Percentiles rank a stretch among this genome's conserved stretches.
phyloP scores from a whole-genome alignment of 2,113 vertebrate genomes.

The Rhipidura dahli region DNA sequence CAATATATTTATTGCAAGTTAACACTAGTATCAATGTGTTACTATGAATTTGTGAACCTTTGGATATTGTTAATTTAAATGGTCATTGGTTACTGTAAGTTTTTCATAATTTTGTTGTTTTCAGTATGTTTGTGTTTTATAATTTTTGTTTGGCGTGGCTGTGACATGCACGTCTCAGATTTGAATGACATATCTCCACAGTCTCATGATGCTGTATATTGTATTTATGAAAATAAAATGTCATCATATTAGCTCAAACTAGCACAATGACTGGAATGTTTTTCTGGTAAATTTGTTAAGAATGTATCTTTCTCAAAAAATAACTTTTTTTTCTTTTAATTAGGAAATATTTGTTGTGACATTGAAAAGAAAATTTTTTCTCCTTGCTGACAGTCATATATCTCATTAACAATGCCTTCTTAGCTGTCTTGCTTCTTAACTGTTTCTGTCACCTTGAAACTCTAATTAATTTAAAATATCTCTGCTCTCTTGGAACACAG shows the following conservation, averaged over 20 bases:
- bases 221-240: conserved; percentile 16
- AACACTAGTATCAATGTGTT: not conserved
- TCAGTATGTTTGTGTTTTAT: not conserved
- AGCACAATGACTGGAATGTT: not conserved
- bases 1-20: not conserved
- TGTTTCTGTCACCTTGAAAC: not conserved
- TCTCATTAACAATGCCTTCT: not conserved
- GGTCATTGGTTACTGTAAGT: not conserved
- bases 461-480: not conserved
- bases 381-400: not conserved
- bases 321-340: not conserved
- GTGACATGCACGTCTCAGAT: not conserved
- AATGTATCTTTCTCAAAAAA: not conserved
- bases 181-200: not conserved
- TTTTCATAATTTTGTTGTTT: not conserved
- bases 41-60: not conserved
- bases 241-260: not conserved
- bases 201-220: not conserved
- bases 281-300: not conserved
- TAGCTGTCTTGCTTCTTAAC: not conserved
- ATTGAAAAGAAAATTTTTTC: not conserved
- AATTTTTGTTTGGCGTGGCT: not conserved
- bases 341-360: not conserved
- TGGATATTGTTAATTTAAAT: not conserved
- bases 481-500: not conserved